Evolutionary conservation across 2,888 invertebrate genomes (phyloP).

Genomic region (Mythimna vitellina): DNA sequence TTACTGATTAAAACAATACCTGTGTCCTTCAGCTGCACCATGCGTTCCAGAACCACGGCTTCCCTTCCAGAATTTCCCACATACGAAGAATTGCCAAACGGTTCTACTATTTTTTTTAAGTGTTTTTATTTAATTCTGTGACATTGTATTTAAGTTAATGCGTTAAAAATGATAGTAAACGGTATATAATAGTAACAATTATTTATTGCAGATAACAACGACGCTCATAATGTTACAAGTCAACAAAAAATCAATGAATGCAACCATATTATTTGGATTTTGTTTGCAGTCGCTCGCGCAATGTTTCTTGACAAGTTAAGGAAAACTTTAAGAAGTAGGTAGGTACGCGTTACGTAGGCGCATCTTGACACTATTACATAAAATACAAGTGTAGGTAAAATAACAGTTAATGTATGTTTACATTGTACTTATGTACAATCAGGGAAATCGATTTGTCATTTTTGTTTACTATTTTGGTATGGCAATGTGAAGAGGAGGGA

Average conservation of each 20-base stretch:
- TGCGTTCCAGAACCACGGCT: too few relatives aligned
- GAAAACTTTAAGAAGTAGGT: constrained; percentile 22
- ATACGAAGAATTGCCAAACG: too few relatives aligned
- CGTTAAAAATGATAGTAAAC: too few relatives aligned
- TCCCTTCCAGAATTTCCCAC: too few relatives aligned
- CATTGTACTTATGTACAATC: constrained; percentile 3
- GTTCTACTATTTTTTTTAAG: too few relatives aligned
- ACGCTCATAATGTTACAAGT: not conserved
- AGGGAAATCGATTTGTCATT: too few relatives aligned
- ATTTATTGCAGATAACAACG: too few relatives aligned
- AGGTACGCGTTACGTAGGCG: constrained; percentile 15
- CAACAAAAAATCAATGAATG: not conserved
- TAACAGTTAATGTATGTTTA: constrained; percentile 8
- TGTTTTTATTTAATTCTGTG: too few relatives aligned
- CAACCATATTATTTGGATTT: not conserved
- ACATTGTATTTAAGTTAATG: too few relatives aligned
- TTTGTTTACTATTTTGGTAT: not conserved
- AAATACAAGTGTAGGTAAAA: constrained; percentile 11
- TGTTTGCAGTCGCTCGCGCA: constrained; percentile 6
- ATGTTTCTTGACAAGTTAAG: constrained; percentile 8
- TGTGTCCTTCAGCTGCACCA: too few relatives aligned
- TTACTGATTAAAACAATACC: not conserved
- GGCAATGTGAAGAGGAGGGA: too few relatives aligned
- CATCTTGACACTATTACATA: constrained; percentile 51
- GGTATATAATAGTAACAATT: too few relatives aligned